Percentiles rank a stretch among this genome's conserved stretches.
phyloP scores from a whole-genome alignment of 1,140 invertebrate species.

The Trinorchestia longiramus region DNA sequence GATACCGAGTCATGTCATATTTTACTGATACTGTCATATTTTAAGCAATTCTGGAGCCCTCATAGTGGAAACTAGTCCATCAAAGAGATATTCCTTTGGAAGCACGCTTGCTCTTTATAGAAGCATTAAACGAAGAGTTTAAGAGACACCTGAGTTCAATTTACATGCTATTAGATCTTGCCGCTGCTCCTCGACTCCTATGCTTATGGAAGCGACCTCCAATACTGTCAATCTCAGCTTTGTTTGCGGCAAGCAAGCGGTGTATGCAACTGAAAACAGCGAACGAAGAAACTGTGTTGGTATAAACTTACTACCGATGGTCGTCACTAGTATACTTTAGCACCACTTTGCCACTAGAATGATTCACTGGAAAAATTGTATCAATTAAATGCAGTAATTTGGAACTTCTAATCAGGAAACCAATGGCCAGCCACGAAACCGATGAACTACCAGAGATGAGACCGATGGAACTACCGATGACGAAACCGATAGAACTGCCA shows the following conservation, averaged over 20 bases:
- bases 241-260: neutral
- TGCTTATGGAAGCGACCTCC: neutral
- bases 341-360: no score
- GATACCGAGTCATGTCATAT: neutral
- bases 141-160: neutral
- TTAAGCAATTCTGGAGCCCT: neutral
- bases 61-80: neutral
- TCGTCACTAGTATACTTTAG: no score
- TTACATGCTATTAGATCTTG: neutral
- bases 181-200: neutral
- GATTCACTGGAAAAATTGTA: no score
- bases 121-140: conserved; percentile 9
- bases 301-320: no score
- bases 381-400: no score
- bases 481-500: no score
- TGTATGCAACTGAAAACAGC: neutral
- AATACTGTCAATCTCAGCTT: neutral
- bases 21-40: neutral
- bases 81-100: neutral
- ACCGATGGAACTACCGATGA: no score
- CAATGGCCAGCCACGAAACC: no score
- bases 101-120: neutral
- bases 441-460: no score
- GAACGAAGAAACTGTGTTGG: neutral
- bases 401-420: no score